Evolutionary conservation across 2,113 vertebrate genomes (phyloP).

Genomic region (Heterotis niloticus): DNA sequence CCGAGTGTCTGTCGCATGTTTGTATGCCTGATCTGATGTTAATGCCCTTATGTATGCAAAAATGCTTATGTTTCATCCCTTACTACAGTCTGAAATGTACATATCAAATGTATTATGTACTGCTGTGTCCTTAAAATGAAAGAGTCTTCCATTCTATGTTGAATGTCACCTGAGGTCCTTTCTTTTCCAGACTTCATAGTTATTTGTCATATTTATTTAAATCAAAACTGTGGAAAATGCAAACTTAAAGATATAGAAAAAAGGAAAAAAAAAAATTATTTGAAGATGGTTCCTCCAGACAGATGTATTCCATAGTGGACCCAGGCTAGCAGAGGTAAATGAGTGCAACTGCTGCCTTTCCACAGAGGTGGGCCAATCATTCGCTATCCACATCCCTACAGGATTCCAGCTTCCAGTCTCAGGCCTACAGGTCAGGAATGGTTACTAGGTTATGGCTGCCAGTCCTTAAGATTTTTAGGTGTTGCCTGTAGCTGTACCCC

Average conservation of each 20-base stretch:
- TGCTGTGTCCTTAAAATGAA: no score
- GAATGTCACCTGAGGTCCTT: no score
- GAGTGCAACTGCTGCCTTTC: no score
- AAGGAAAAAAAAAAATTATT: not conserved
- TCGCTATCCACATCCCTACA: not conserved
- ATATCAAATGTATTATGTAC: no score
- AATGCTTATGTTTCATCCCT: no score
- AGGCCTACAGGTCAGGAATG: conserved; percentile 31
- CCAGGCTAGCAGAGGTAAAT: not conserved
- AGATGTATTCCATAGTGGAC: not conserved
- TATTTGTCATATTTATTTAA: not conserved
- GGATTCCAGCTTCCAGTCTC: not conserved
- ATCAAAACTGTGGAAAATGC: not conserved
- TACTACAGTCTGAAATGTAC: no score
- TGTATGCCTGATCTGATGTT: no score
- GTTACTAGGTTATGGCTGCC: conserved; percentile 35
- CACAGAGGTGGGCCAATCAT: not conserved
- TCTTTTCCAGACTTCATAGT: no score
- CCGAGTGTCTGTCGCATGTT: no score
- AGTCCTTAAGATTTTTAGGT: not conserved
- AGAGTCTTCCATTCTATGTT: no score
- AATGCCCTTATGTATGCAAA: no score
- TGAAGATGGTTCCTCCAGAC: not conserved
- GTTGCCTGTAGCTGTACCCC: not conserved
- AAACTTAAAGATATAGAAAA: not conserved